phyloP scores from a whole-genome alignment of 2,797 vertebrate genomes.

The Delichon dasypus region DNA sequence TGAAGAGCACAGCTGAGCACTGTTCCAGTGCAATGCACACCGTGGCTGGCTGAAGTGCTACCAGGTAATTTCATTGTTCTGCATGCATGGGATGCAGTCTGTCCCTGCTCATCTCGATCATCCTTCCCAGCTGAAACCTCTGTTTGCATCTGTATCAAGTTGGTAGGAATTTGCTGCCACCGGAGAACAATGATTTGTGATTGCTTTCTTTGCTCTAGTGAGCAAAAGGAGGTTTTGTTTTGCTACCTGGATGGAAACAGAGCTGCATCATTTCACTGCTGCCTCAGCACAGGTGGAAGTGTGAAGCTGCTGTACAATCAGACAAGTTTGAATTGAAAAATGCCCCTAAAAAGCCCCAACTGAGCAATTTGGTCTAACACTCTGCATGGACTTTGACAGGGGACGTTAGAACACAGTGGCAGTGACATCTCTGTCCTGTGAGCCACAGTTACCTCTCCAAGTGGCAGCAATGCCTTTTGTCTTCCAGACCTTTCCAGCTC shows the following conservation, averaged over 20 bases:
- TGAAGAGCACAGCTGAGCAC: neutral
- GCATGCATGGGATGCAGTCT: neutral
- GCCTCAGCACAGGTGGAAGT: neutral
- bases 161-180: neutral
- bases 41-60: neutral
- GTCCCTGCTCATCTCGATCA: neutral
- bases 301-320: neutral
- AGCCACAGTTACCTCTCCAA: neutral
- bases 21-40: neutral
- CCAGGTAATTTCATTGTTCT: neutral
- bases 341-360: neutral
- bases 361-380: neutral
- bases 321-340: neutral
- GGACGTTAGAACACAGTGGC: fast-evolving
- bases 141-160: neutral
- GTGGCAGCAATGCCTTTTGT: neutral
- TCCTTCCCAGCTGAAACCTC: neutral
- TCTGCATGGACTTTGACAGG: neutral
- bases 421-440: neutral
- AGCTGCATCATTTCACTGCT: neutral
- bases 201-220: neutral
- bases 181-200: neutral
- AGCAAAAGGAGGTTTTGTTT: neutral
- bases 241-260: neutral
- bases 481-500: neutral